Conservation (phyloP, 2,113 vertebrate species). For the Osmerus eperlanus region DNA sequence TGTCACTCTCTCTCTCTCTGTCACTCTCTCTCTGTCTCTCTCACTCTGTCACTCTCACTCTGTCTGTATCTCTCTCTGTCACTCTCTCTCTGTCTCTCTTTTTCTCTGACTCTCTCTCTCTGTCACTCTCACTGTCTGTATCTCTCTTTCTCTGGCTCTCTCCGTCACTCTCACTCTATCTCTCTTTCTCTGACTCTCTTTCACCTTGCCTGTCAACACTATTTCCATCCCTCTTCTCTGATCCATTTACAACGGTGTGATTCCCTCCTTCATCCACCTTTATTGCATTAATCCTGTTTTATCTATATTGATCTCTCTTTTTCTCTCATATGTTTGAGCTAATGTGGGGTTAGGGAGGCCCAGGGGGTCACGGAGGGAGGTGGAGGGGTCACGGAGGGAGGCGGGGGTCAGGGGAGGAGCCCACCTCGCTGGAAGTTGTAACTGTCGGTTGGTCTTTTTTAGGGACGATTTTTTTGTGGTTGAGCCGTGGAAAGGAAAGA, state of each 20-base stretch:
- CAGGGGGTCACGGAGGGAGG: neutral
- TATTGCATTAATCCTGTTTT: conserved; percentile 38
- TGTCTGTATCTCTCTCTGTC: conserved; percentile 9
- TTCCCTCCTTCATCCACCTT: conserved; percentile 6
- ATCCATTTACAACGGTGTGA: neutral
- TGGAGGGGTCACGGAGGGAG: conserved; percentile 14
- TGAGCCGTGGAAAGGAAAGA: conserved; percentile 75
- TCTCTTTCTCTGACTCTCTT: conserved; percentile 3
- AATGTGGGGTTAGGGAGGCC: conserved; percentile 17
- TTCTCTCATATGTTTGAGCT: conserved; percentile 18
- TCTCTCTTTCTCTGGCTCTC: conserved; percentile 2
- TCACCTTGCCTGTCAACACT: conserved; percentile 26
- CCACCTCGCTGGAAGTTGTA: conserved; percentile 22
- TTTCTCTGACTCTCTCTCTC: conserved; percentile 19
- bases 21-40: conserved; percentile 2
- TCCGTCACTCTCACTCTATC: conserved; percentile 16
- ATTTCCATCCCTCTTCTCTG: conserved; percentile 4
- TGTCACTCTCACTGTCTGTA: conserved; percentile 22
- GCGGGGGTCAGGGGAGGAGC: conserved; percentile 5
- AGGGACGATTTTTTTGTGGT: conserved; percentile 71
- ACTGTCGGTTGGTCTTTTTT: conserved; percentile 41
- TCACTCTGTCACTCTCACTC: conserved; percentile 10
- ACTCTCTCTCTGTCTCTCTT: conserved; percentile 23
- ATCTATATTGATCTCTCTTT: conserved; percentile 4
- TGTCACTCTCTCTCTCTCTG: conserved; percentile 22